These are phyloP conservation scores for Drosophila lacertosa DNA, from an alignment of 1,140 invertebrate species.

Conservation along the genomic window DNA sequence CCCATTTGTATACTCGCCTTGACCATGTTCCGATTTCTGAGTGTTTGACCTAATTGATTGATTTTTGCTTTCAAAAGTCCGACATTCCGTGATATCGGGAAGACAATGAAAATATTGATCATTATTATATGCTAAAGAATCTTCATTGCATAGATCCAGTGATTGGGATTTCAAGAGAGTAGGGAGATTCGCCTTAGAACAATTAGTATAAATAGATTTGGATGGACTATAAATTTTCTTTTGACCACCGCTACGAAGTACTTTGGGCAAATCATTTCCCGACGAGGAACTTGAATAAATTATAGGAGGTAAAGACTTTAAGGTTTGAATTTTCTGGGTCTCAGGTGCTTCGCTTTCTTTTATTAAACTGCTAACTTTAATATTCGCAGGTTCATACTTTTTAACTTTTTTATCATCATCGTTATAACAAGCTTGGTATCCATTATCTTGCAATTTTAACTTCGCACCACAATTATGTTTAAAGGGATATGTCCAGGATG, in stretches of 20 bases:
- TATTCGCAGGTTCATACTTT: conserved; percentile 2
- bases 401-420: not conserved
- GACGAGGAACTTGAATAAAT: not conserved
- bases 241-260: not conserved
- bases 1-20: conserved; percentile 9
- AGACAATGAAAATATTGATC: conserved; percentile 19
- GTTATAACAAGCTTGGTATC: not conserved
- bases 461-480: not conserved
- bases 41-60: not conserved
- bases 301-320: not conserved
- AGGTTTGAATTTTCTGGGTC: not conserved
- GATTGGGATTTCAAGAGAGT: conserved; percentile 50
- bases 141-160: conserved; percentile 43
- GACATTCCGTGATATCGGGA: conserved; percentile 41
- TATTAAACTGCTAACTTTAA: not conserved
- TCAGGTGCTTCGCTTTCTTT: not conserved
- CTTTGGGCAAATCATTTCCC: not conserved
- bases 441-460: conserved; percentile 3
- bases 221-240: not conserved
- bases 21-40: not conserved
- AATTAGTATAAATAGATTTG: not conserved
- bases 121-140: conserved; percentile 2
- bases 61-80: conserved; percentile 19
- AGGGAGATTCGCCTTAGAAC: conserved; percentile 14
- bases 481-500: not conserved